phyloP scores from a whole-genome alignment of 1,140 invertebrate species.

The Vanessa tameamea region DNA sequence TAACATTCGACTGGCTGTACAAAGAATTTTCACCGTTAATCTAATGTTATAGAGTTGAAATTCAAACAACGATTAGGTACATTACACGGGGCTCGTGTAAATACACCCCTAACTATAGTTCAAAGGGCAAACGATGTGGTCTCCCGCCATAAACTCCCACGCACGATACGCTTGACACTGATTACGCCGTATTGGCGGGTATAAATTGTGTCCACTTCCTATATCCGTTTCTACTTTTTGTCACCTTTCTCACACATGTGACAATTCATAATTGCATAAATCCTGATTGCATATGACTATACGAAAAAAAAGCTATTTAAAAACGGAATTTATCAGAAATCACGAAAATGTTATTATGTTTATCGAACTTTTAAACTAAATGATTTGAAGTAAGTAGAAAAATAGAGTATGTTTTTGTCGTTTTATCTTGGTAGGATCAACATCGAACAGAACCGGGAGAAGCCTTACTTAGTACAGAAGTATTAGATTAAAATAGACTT shows the following conservation, averaged over 20 bases:
- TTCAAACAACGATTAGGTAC: background rate
- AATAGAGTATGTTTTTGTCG: too few species aligned
- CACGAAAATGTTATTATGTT: too few species aligned
- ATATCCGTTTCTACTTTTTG: conserved; percentile 35
- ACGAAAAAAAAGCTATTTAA: too few species aligned
- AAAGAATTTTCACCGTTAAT: background rate
- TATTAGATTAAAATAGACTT: too few species aligned
- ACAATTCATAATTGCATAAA: background rate
- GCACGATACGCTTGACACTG: conserved; percentile 42
- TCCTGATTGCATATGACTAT: background rate
- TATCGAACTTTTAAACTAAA: too few species aligned
- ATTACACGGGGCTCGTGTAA: background rate
- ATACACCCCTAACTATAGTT: conserved; percentile 38
- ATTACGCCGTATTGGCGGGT: conserved; percentile 38
- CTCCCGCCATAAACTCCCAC: conserved; percentile 52
- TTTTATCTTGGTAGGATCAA: too few species aligned
- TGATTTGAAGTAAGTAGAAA: too few species aligned
- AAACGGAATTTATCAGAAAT: too few species aligned
- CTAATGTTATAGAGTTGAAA: background rate
- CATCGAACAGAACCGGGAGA: too few species aligned
- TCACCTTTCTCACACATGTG: conserved; percentile 18
- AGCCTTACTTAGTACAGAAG: too few species aligned
- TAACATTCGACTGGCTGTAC: background rate
- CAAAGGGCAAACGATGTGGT: conserved; percentile 26
- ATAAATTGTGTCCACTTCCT: conserved; percentile 46